Percentiles rank a stretch among this genome's conserved stretches.
Conservation (phyloP, 2,113 vertebrate genomes). For the Hystrix cristata region DNA sequence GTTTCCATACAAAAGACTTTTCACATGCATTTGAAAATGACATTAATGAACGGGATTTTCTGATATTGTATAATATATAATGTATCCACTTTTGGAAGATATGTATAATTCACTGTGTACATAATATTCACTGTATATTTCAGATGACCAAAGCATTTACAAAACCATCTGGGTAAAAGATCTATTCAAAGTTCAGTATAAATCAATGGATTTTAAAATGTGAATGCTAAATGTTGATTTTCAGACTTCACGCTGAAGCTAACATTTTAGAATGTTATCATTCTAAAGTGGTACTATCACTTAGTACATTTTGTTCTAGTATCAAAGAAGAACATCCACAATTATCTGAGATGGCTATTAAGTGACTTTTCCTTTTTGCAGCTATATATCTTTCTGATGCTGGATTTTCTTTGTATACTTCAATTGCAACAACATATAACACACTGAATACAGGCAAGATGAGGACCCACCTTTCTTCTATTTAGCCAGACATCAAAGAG, state of each 20-base stretch:
- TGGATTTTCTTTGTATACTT: constrained; percentile 23
- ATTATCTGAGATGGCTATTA: neutral
- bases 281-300: neutral
- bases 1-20: neutral
- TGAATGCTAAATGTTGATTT: neutral
- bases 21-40: neutral
- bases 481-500: neutral
- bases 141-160: neutral
- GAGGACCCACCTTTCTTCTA: neutral
- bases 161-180: neutral
- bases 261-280: constrained; percentile 23
- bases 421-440: neutral
- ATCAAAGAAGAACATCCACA: neutral
- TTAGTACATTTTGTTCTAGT: neutral
- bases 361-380: neutral
- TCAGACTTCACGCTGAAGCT: neutral
- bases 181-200: neutral
- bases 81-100: neutral
- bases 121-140: neutral
- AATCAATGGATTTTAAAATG: neutral
- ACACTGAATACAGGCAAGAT: neutral
- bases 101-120: neutral
- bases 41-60: neutral
- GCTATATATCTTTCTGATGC: neutral
- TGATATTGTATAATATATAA: neutral